A percentile compares a stretch with the other conserved stretches of the same genome.
These are phyloP conservation scores for Dendronephthya gigantea DNA, from an alignment of 64 coral and sea anemone genomes.

Conservation along the genomic window DNA sequence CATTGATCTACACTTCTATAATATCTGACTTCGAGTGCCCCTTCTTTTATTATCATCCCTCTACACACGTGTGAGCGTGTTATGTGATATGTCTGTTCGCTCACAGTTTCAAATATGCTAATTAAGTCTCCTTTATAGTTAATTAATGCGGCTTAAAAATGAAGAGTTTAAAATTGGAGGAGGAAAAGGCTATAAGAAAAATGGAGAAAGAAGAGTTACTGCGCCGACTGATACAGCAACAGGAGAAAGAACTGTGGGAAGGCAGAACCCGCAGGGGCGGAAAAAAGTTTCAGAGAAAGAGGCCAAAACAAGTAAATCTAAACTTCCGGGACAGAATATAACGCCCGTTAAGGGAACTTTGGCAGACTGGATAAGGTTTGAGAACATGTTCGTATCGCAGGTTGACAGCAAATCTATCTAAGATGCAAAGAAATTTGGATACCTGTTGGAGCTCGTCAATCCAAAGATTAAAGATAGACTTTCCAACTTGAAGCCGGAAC, in stretches of 20 bases:
- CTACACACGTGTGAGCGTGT: too few relatives aligned
- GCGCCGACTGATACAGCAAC: not conserved
- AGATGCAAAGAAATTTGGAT: constrained; percentile 30
- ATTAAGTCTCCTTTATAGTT: too few relatives aligned
- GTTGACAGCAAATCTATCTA: constrained; percentile 22
- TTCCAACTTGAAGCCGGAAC: not conserved
- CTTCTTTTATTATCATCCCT: too few relatives aligned
- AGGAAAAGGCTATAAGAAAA: not conserved
- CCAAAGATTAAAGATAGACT: not conserved
- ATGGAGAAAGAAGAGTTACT: not conserved
- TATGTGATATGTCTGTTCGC: too few relatives aligned
- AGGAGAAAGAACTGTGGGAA: constrained; percentile 27
- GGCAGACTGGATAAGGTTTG: constrained; percentile 31
- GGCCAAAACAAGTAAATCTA: not conserved
- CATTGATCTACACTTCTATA: too few relatives aligned
- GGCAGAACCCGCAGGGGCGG: constrained; percentile 4
- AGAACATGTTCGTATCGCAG: constrained; percentile 38
- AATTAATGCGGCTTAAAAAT: too few relatives aligned
- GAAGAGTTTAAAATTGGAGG: constrained; percentile 1
- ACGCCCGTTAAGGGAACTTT: constrained; percentile 11
- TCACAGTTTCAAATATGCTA: too few relatives aligned
- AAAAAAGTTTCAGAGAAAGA: constrained; percentile 33
- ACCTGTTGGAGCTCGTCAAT: constrained; percentile 22
- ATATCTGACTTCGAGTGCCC: too few relatives aligned
- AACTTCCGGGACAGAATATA: constrained; percentile 14